Evolutionary conservation across 1,140 invertebrate species (phyloP).

Genomic region (Drosophila jambulina): DNA sequence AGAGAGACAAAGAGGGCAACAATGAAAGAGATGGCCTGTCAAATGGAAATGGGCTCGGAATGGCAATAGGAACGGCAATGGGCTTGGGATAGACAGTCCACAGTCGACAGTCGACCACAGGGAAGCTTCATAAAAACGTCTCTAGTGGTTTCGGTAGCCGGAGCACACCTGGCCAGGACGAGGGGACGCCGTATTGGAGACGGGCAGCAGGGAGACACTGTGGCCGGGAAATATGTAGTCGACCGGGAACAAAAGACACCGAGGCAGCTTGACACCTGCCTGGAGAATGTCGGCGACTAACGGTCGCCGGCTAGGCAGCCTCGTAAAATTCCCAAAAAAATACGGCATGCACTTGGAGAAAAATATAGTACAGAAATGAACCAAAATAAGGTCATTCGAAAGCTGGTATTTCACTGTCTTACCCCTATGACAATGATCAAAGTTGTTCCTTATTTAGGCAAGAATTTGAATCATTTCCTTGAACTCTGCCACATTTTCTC

Average conservation of each 20-base stretch:
- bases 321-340: constrained; percentile 52
- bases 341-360: constrained; percentile 6
- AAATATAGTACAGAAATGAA: not conserved
- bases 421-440: no score
- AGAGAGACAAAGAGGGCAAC: not conserved
- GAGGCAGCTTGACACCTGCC: constrained; percentile 65
- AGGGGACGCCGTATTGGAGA: not conserved
- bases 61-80: constrained; percentile 14
- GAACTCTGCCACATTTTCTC: not conserved
- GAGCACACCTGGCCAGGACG: not conserved
- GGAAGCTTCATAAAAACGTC: constrained; percentile 68
- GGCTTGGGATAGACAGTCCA: constrained; percentile 19
- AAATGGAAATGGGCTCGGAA: constrained; percentile 11
- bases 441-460: no score
- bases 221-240: constrained; percentile 4
- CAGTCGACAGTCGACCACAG: constrained; percentile 36
- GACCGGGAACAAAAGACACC: constrained; percentile 26
- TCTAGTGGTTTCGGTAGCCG: constrained; percentile 56
- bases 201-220: not conserved
- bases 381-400: not conserved
- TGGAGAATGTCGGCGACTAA: constrained; percentile 41
- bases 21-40: constrained; percentile 4
- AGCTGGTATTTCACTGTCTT: no score
- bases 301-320: constrained; percentile 48
- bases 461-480: not conserved